Evolutionary conservation across 2,888 invertebrate species (phyloP), one percentile per base, ranked within the genome.

Genomic region (Minunthozetes semirufus): DNA sequence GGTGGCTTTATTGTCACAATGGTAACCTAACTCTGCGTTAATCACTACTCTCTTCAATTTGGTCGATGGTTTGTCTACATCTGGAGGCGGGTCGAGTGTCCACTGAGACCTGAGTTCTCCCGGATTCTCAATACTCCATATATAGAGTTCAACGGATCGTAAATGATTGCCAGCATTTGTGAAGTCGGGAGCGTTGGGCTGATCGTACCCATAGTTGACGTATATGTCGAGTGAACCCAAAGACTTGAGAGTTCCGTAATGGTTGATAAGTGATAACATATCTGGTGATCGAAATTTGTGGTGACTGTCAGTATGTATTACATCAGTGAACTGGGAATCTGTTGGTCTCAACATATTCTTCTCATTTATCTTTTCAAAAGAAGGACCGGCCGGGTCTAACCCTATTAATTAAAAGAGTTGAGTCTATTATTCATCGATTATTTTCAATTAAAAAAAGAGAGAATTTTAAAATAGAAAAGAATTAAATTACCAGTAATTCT

Each of bases 61-160:
- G 9, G 53, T 53, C 9, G 56, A 29, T n/a, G 75, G 75, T 17
- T 71, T 75, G 48, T 75, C 75, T 17, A 75, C 72, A 19, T 29
- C 72, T 22, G 75, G 75, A 11, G 53, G 25, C 8, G 56, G 59
- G 15, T 75, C 72, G 56, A 75, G 56, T 27, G 53, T 56, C 53
- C 71, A 75, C 50, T 75, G 75, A 25, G 61, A 53, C 29, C 53
- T 53, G 29, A 75, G 25, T 75, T 75, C 75, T 8, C 75, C 75
- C 9, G 75, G 75, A 75, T 75, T 75, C 29, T 75, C 75, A 75
- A 75, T 75, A 61, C 75, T 75, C 75, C 75, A 75, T 4, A 59
- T 72, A 63, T 71, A 75, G 15, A 75, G 48, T 33, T 75, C 75
- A 11, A 75, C 71, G 15, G 75, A 17, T 33, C 75, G 59, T 33